phyloP scores from a whole-genome alignment of 2,888 invertebrate genomes.

The Cryptophagus acutangulus region DNA sequence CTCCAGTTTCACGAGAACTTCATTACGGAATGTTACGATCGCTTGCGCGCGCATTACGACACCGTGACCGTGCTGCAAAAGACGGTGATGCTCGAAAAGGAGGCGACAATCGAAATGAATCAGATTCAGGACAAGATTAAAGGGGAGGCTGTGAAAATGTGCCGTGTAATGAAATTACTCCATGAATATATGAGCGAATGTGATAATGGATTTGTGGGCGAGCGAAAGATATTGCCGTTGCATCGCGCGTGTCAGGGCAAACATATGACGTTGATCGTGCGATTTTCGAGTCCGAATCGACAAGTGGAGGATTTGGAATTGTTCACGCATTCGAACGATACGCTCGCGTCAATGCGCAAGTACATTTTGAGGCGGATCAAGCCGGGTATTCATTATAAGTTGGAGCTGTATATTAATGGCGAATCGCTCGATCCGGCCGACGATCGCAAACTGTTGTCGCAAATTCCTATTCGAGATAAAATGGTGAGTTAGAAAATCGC shows the following conservation, averaged over 20 bases:
- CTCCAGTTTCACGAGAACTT: constrained; percentile 87
- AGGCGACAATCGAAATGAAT: constrained; percentile 48
- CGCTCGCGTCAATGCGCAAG: constrained; percentile 77
- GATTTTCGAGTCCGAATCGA: constrained; percentile 75
- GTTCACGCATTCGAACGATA: constrained; percentile 91
- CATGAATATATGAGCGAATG: constrained; percentile 95
- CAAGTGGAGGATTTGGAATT: constrained; percentile 89
- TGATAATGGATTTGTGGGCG: constrained; percentile 82
- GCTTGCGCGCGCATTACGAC: constrained; percentile 80
- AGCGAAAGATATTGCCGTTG: constrained; percentile 83
- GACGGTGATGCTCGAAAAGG: constrained; percentile 45
- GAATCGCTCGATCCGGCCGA: constrained; percentile 83
- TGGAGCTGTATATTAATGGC: constrained; percentile 85
- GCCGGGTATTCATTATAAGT: constrained; percentile 70
- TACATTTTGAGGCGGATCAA: constrained; percentile 65
- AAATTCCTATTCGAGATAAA: constrained; percentile 83
- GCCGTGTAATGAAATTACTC: constrained; percentile 87
- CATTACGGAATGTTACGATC: constrained; percentile 86
- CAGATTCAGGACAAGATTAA: constrained; percentile 51
- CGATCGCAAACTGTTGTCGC: constrained; percentile 80
- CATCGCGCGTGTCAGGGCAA: constrained; percentile 87
- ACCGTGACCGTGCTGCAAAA: constrained; percentile 65
- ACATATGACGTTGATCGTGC: constrained; percentile 78
- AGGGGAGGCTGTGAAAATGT: constrained; percentile 78
- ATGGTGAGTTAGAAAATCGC: constrained; percentile 55